These are phyloP conservation scores for Hirundichthys speculiger DNA, from an alignment of 2,113 vertebrate species.

Conservation along the genomic window DNA sequence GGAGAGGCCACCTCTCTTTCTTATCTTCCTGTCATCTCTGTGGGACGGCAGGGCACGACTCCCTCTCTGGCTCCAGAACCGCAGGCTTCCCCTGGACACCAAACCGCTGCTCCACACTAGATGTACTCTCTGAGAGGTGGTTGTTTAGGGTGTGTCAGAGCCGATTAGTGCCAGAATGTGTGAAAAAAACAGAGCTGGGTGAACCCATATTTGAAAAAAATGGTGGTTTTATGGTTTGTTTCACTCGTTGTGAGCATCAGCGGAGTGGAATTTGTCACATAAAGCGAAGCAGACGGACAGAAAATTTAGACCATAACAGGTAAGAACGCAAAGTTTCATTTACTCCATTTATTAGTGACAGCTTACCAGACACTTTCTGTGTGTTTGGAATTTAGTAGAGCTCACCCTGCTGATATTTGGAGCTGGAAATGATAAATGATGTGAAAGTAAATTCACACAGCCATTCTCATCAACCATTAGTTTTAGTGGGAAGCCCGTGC, in stretches of 20 bases:
- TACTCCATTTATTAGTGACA: conserved; percentile 22
- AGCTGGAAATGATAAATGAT: conserved; percentile 33
- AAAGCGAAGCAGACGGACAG: conserved; percentile 17
- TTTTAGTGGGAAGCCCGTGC: conserved; percentile 16
- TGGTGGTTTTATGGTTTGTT: conserved; percentile 52
- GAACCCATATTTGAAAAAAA: conserved; percentile 45
- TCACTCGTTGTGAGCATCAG: conserved; percentile 44
- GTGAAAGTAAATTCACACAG: conserved; percentile 22
- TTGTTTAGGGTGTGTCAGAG: conserved; percentile 74
- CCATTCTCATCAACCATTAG: conserved; percentile 12
- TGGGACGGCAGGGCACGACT: conserved; percentile 85
- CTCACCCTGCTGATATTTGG: conserved; percentile 29
- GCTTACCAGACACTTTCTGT: conserved; percentile 27
- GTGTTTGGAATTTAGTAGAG: conserved; percentile 31
- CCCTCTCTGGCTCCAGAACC: conserved; percentile 83
- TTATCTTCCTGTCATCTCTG: conserved; percentile 92
- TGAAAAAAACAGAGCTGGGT: conserved; percentile 57
- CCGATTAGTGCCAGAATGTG: conserved; percentile 72
- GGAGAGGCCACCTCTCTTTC: conserved; percentile 82
- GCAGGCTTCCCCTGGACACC: conserved; percentile 78
- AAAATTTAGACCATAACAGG: conserved; percentile 32
- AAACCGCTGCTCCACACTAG: conserved; percentile 73
- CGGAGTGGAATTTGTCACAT: conserved; percentile 41
- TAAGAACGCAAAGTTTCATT: conserved; percentile 34
- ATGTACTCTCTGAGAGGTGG: conserved; percentile 58